Conservation (phyloP, 2,797 vertebrate species). For the Trachurus trachurus region DNA sequence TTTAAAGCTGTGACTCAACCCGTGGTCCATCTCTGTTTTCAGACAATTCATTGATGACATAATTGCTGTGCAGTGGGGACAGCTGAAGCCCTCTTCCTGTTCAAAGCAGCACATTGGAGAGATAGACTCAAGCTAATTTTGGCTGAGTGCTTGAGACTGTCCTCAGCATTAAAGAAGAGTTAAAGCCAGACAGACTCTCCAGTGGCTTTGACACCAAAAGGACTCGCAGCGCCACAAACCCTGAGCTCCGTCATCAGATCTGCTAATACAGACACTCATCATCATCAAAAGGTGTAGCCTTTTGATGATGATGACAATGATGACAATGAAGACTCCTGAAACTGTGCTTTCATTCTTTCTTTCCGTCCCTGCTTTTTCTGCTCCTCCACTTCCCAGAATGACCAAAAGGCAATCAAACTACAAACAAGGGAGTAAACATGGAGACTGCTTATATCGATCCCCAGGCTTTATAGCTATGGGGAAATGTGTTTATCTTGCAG, state of each 20-base stretch:
- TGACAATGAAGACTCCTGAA: constrained; percentile 28
- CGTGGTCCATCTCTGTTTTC: constrained; percentile 27
- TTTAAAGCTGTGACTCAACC: constrained; percentile 15
- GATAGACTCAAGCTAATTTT: constrained; percentile 27
- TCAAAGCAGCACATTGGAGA: constrained; percentile 41
- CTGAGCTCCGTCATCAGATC: constrained; percentile 49
- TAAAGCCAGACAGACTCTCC: constrained; percentile 40
- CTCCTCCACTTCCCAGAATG: constrained; percentile 48
- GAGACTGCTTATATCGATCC: constrained; percentile 67
- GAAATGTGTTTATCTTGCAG: constrained; percentile 71
- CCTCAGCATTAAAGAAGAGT: constrained; percentile 24
- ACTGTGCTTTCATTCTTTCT: constrained; percentile 7
- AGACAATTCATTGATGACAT: constrained; percentile 27
- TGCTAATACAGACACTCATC: constrained; percentile 37
- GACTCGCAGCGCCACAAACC: constrained; percentile 26
- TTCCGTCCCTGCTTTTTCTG: constrained; percentile 38
- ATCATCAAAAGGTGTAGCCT: constrained; percentile 38
- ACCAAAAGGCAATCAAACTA: constrained; percentile 58
- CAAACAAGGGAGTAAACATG: constrained; percentile 69
- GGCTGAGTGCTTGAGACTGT: constrained; percentile 26
- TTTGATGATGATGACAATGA: constrained; percentile 38
- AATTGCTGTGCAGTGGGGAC: constrained; percentile 28
- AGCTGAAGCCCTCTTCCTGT: constrained; percentile 13
- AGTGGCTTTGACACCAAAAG: constrained; percentile 55
- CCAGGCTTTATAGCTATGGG: constrained; percentile 49